A percentile compares a stretch with the other conserved stretches of the same genome.
Evolutionary conservation across 2,113 vertebrate genomes (phyloP).

Genomic region (Anseranas semipalmata): DNA sequence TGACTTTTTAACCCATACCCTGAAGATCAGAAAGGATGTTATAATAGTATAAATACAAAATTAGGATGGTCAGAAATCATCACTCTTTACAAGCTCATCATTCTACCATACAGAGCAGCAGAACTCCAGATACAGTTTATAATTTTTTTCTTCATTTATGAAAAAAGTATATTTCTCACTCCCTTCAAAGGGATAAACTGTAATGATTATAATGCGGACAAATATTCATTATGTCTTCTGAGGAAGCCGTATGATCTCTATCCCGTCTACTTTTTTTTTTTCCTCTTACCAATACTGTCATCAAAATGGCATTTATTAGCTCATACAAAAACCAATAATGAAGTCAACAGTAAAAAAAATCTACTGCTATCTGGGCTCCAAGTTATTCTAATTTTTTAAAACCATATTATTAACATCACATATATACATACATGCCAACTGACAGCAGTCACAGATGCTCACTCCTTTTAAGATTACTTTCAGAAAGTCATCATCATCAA

Average conservation of each 20-base stretch:
- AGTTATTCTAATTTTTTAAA: background rate
- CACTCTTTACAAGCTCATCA: background rate
- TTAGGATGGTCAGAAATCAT: background rate
- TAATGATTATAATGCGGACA: background rate
- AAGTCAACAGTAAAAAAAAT: background rate
- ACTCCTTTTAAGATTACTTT: background rate
- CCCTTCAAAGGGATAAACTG: background rate
- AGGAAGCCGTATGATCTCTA: background rate
- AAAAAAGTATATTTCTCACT: background rate
- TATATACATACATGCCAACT: background rate
- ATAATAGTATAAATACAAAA: background rate
- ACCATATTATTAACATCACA: background rate
- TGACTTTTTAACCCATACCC: slow-evolving; percentile 99
- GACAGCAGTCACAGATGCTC: background rate
- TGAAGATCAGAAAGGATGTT: slow-evolving; percentile 9
- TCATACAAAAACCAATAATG: background rate
- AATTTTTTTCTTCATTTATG: background rate
- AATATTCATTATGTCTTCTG: background rate
- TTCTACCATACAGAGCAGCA: background rate
- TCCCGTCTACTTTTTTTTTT: background rate
- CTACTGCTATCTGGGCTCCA: background rate
- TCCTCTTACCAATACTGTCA: background rate
- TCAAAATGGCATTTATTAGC: background rate
- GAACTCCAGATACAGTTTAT: background rate
- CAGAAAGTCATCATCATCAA: background rate